These are phyloP conservation scores for Muntiacus muntjak DNA, from an alignment of 2,113 vertebrate genomes.

Conservation along the genomic window DNA sequence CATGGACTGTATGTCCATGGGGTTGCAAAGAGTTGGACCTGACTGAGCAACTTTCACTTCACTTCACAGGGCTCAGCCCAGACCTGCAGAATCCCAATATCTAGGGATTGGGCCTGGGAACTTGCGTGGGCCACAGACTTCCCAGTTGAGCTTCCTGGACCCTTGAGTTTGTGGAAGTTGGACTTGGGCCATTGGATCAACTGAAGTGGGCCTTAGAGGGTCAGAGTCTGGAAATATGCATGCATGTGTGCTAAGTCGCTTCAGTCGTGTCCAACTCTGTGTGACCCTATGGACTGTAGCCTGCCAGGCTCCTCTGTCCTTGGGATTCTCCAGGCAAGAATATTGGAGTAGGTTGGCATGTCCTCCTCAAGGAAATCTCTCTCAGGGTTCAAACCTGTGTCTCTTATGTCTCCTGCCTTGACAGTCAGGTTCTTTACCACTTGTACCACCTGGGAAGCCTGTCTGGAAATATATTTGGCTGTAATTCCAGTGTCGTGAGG, in stretches of 20 bases:
- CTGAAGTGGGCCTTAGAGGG: neutral
- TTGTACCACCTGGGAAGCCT: neutral
- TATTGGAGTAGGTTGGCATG: neutral
- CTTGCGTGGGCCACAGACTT: neutral
- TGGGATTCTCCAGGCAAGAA: neutral
- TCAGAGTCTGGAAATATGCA: neutral
- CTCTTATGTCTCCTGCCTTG: neutral
- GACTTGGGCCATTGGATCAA: neutral
- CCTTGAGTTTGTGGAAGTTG: neutral
- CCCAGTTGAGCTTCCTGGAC: neutral
- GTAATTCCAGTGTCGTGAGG: neutral
- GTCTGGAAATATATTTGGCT: neutral
- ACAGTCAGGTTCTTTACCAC: neutral
- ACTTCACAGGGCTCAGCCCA: neutral
- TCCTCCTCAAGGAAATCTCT: neutral
- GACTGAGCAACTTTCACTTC: neutral
- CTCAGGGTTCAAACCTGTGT: neutral
- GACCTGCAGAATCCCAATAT: neutral
- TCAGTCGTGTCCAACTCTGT: neutral
- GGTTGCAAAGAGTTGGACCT: neutral
- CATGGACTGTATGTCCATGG: neutral
- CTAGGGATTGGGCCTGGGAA: neutral
- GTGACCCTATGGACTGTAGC: neutral
- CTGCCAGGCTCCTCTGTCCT: neutral
- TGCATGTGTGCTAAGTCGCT: neutral